These are phyloP conservation scores for Momotus momota DNA, from an alignment of 2,797 vertebrate species.

Conservation along the genomic window DNA sequence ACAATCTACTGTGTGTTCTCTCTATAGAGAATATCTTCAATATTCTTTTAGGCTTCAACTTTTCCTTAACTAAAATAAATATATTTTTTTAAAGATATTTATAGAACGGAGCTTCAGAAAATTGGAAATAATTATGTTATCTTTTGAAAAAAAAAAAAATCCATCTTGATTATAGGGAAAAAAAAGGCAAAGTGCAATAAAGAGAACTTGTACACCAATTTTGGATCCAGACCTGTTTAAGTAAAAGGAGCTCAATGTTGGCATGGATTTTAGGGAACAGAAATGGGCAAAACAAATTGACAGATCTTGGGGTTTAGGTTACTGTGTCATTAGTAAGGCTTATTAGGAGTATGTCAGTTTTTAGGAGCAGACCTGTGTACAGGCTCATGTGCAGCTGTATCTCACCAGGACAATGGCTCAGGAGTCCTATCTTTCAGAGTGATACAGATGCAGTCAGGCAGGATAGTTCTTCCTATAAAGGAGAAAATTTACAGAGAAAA, in stretches of 20 bases:
- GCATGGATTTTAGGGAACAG: neutral
- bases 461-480: neutral
- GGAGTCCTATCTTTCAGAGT: neutral
- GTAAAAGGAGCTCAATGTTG: neutral
- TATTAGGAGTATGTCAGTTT: neutral
- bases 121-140: neutral
- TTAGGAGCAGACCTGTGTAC: neutral
- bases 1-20: neutral
- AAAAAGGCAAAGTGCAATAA: neutral
- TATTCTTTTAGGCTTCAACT: neutral
- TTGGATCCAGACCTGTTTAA: neutral
- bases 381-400: neutral
- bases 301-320: neutral
- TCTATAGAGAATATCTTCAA: neutral
- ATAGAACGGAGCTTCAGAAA: neutral
- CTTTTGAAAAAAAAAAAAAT: too few relatives aligned
- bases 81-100: neutral
- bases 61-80: neutral
- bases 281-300: neutral
- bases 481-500: neutral
- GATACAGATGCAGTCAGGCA: neutral
- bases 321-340: neutral
- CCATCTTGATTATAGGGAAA: neutral
- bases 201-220: neutral
- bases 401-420: neutral